Base-by-base conservation (phyloP, 2,797 vertebrate genomes). In the Meriones psammophilus region DNA sequence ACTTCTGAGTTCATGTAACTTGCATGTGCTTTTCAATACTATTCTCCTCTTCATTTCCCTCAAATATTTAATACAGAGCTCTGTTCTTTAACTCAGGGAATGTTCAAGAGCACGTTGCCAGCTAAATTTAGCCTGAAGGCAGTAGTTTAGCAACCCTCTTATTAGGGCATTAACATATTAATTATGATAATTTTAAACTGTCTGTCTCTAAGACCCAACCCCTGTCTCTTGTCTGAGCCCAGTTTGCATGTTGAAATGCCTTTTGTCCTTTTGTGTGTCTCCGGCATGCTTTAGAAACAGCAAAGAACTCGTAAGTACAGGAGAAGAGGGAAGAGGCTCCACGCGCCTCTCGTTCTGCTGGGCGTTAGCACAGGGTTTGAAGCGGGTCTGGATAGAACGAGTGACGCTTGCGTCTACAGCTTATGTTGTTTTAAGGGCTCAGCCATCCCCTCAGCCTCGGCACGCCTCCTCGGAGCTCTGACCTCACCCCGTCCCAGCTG, bases 161-260 rank as follows among this genome's bases (percentile, higher is more conserved):
- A 56, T 83, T 87, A 83, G n/a, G 58, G 13, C 15, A 71, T 77
- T 66, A 89, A n/a, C 46, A 87, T 78, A 42, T 83, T 60, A 58
- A 90, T 71, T 28, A 92, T 58, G 18, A 18, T 68, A 60, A 84
- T 84, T 95, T 88, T 80, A 74, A 79, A 54, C 56, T 68, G 33
- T 17, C 64, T 79, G 39, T 76, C 77, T 36, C 39, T 54, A 62
- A 79, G 4, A 73, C 58, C 54, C 73, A 62, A n/a, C 22, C 46
- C 77, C 30, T 64, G n/a, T 76, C 77, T 96, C 62, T 36, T 46
- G 5, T 83, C 36, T 81, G 62, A 76, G 62, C 79, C 64, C 36
- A 30, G 77, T 73, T 74, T 85, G 50, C 54, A 81, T 39, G 28
- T 36, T 30, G 80, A 33, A 71, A 14, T 62, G 0, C 8, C 78